Evolutionary conservation across 2,888 invertebrate species (phyloP), one percentile per base, ranked within the genome.

Genomic region (Nymphalis polychloros): DNA sequence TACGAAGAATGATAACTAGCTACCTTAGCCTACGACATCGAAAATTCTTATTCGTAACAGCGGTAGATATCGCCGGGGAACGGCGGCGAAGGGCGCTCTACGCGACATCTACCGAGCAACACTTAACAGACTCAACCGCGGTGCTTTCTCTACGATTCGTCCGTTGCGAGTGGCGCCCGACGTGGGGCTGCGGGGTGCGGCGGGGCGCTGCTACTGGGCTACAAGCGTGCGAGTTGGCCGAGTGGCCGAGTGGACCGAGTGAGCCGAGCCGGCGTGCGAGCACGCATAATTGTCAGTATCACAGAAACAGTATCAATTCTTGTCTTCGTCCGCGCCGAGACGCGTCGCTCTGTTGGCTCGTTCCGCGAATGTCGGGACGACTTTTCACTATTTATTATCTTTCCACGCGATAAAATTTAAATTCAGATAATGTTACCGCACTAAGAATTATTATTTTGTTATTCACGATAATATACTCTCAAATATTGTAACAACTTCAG

Each of bases 401-500:
- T 81, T 82, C 84, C 88, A 86, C 88, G 81, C 86, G 83, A 84
- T 84, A 81, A 76, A 19, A 77, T 82, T 71, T 63, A 79, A 76
- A 79, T 77, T 80, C 83, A 75, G 84, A 79, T 82, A 78, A 80
- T 79, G 82, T 81, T 81, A 86, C 83, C 85, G 84, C 86, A 85
- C 87, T 88, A 87, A 84, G 84, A 84, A 72, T 71, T 69, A 69
- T 84, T 83, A 82, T 79, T 85, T 84, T 87, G 88, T 88, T 69
- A 87, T 86, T 82, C 85, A 83, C 85, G 84, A 84, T 87, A 87
- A 91, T 92, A 93, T 92, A 93, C 92, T 93, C 92, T 93, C 92
- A 93, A 90, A 93, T 92, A 93, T 90, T 91, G 89, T 92, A 93
- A 93, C 93, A 93, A 93, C 88, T 90, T 92, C 88, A 84, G 87